These are phyloP conservation scores for Lacerta viridis DNA, from an alignment of 2,797 vertebrate genomes.

Conservation along the genomic window DNA sequence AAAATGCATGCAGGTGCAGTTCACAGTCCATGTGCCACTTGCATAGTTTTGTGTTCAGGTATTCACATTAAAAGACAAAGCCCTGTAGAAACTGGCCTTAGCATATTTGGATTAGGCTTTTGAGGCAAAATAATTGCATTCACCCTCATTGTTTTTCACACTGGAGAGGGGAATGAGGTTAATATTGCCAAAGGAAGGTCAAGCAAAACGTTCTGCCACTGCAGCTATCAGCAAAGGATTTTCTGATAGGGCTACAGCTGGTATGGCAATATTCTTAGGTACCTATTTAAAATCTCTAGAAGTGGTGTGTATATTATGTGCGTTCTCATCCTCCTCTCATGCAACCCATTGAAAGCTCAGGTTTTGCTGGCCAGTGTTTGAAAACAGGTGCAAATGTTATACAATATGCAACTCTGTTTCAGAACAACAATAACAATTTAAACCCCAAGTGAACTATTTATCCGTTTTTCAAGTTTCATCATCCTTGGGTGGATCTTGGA, in stretches of 20 bases:
- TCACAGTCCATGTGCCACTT: not conserved
- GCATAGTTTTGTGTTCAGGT: not conserved
- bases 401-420: not conserved
- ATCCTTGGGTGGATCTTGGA: not conserved
- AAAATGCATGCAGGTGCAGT: not conserved
- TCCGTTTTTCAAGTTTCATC: not conserved
- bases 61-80: not conserved
- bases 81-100: not conserved
- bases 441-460: not conserved
- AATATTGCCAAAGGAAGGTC: not conserved
- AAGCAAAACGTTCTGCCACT: not conserved
- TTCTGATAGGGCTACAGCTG: not conserved
- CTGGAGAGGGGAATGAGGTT: not conserved
- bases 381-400: not conserved
- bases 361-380: not conserved
- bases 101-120: too few relatives aligned
- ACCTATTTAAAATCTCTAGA: not conserved
- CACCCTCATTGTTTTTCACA: not conserved
- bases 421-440: not conserved
- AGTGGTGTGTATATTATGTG: not conserved
- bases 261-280: not conserved
- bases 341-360: not conserved
- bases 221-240: not conserved
- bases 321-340: not conserved
- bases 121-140: not conserved